Base-by-base conservation (phyloP, 2,797 vertebrate genomes). In the Lepilemur septentrionalis region DNA sequence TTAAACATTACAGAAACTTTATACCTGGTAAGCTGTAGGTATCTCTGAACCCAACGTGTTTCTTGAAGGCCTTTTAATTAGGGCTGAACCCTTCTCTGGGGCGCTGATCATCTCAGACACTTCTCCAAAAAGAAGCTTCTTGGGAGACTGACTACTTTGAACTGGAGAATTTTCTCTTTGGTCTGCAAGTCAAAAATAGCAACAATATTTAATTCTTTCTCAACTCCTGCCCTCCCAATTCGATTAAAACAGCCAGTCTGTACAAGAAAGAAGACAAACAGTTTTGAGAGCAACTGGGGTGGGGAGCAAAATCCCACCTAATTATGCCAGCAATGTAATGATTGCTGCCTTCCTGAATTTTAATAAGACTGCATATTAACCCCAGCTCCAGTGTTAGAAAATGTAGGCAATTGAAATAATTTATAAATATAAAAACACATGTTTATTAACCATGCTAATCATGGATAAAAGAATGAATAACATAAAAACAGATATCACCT, bases 111-210 rank as follows among this genome's bases (percentile, higher is more conserved):
- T 94, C 11, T 99, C 99, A 76, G 83, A 97, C 9, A 99, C 97
- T 4, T 99, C 99, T 22, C 99, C 99, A 85, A 99, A 99, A 76
- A 99, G 99, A 94, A 99, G 99, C 28, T 98, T 99, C 98, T 99
- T 99, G 22, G 99, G 99, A 95, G 99, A 99, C 25, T 89, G 98
- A 38, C 99, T 97, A 1, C 89, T 78, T 90, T 97, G 98, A 2
- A 97, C 83, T 38, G 98, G 92, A 84, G 95, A 97, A 63, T 89
- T 85, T 48, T 13, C 85, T 81, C 91, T 72, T 96, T 94, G 95
- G 73, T 61, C 52, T 97, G 98, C 97, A 86, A 83, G 70, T 97
- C 93, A 93, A 65, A 95, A 92, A 89, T 50, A 85, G 55, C 11
- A 73, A 32, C n/a, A 55, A 65, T 28, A 32, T 48, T 97, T 79